Evolutionary conservation across 2,888 invertebrate genomes (phyloP).

Genomic region (Ectemnius continuus): DNA sequence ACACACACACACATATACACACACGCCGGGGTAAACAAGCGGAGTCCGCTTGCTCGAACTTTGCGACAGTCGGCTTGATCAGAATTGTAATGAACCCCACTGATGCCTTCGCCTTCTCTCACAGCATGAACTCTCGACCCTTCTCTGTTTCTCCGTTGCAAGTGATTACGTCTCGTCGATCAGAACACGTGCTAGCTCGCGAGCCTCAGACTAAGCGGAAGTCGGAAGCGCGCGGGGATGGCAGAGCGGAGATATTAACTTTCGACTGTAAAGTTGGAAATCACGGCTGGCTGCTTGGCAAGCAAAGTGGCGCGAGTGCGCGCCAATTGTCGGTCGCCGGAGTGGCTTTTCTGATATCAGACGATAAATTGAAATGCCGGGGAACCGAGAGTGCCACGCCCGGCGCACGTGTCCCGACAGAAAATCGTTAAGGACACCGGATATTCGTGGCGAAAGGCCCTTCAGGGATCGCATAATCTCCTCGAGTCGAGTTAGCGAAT

Average conservation of each 20-base stretch:
- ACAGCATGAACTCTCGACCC: no score
- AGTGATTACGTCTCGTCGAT: background rate
- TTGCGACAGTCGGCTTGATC: background rate
- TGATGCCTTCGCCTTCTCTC: background rate
- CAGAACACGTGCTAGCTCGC: background rate
- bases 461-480: conserved; percentile 39
- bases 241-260: conserved; percentile 32
- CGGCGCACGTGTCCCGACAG: conserved; percentile 64
- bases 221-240: background rate
- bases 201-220: background rate
- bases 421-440: conserved; percentile 69
- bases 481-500: conserved; percentile 3
- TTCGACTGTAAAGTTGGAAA: background rate
- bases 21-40: background rate
- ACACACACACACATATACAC: background rate
- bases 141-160: no score
- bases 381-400: conserved; percentile 53
- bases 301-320: conserved; percentile 25
- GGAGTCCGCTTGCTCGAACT: background rate
- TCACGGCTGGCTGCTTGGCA: background rate
- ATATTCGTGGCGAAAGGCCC: conserved; percentile 40
- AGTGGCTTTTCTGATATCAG: conserved; percentile 68
- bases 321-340: conserved; percentile 64
- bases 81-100: conserved; percentile 18
- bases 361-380: conserved; percentile 70